These are phyloP conservation scores for Empidonax alnorum DNA, from an alignment of 2,113 vertebrate genomes.

Conservation along the genomic window DNA sequence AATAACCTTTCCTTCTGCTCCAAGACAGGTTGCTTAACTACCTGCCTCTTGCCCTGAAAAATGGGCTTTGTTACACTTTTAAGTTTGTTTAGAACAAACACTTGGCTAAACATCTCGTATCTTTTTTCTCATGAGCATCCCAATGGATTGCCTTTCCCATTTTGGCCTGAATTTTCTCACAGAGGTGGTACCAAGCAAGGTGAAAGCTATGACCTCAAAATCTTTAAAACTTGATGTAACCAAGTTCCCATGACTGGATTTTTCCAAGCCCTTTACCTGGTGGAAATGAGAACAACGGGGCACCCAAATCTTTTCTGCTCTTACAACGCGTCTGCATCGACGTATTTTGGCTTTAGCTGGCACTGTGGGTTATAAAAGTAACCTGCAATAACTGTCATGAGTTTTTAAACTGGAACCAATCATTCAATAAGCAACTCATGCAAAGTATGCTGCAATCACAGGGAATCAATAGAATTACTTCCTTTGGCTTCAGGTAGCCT, in stretches of 20 bases:
- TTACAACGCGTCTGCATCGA: not conserved
- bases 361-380: not conserved
- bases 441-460: not conserved
- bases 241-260: not conserved
- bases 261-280: not conserved
- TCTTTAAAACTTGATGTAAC: not conserved
- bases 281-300: not conserved
- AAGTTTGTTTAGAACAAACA: not conserved
- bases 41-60: not conserved
- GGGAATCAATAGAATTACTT: not conserved
- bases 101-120: not conserved
- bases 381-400: accelerated
- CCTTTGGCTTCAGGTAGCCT: not conserved
- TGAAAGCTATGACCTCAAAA: not conserved
- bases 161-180: not conserved
- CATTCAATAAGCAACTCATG: not conserved
- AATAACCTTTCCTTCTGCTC: not conserved
- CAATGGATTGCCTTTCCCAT: accelerated
- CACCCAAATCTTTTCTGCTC: not conserved
- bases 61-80: accelerated
- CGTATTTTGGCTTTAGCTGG: not conserved
- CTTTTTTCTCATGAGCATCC: not conserved
- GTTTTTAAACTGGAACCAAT: not conserved
- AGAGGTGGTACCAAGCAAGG: not conserved
- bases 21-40: not conserved